Conservation (phyloP, 2,797 vertebrate genomes). For the Chrysocyon brachyurus region DNA sequence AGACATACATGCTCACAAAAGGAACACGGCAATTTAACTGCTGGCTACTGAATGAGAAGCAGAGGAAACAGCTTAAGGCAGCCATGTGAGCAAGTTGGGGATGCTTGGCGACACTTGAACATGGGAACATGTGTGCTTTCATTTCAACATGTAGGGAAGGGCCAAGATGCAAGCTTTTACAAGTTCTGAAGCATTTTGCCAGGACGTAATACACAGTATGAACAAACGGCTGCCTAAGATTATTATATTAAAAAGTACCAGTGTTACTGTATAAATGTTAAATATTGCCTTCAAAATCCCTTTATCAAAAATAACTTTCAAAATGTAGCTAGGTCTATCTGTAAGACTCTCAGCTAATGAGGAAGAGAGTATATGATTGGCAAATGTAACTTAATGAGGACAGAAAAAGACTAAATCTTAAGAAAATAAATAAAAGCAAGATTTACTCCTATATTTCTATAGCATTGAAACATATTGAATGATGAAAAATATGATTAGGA, state of each 20-base stretch:
- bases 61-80: slow-evolving; percentile 10
- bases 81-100: slow-evolving; percentile 63
- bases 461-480: slow-evolving; percentile 40
- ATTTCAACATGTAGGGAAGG: slow-evolving; percentile 45
- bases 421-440: slow-evolving; percentile 1
- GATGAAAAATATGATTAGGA: slow-evolving; percentile 1
- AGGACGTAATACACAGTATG: slow-evolving; percentile 61
- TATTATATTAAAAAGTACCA: slow-evolving; percentile 38
- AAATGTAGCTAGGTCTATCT: neutral
- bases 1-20: slow-evolving; percentile 46
- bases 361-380: neutral
- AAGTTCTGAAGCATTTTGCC: slow-evolving; percentile 71
- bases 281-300: slow-evolving; percentile 32
- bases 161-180: slow-evolving; percentile 65
- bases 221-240: slow-evolving; percentile 20
- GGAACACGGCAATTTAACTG: slow-evolving; percentile 46
- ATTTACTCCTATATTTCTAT: neutral
- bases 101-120: slow-evolving; percentile 15
- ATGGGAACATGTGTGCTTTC: slow-evolving; percentile 6
- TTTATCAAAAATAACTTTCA: slow-evolving; percentile 37
- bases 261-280: neutral
- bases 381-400: slow-evolving; percentile 19
- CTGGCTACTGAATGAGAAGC: neutral
- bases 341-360: neutral
- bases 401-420: neutral